Percentiles rank a stretch among this genome's conserved stretches.
phyloP scores from a whole-genome alignment of 2,888 invertebrate species.

The Conus canariensis region DNA sequence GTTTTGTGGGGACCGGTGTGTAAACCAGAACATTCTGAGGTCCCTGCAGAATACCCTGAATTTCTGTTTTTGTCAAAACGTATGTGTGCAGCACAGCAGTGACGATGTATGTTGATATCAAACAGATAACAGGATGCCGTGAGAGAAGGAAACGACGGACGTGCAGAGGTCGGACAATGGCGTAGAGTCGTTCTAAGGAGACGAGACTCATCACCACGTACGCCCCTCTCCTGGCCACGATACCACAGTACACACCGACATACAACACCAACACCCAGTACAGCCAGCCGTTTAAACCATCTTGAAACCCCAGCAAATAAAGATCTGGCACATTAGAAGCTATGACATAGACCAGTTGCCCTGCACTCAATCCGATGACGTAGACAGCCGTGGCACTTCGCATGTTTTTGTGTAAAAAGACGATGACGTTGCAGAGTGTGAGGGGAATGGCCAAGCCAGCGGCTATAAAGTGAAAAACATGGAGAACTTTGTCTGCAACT shows the following conservation, averaged over 20 bases:
- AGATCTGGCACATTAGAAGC: neutral
- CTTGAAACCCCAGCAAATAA: neutral
- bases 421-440: constrained; percentile 21
- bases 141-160: neutral
- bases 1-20: neutral
- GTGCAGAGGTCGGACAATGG: constrained; percentile 27
- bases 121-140: neutral
- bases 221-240: neutral
- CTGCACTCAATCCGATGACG: constrained; percentile 19
- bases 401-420: constrained; percentile 29
- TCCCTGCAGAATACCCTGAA: neutral
- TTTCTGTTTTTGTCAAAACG: neutral
- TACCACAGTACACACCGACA: neutral
- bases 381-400: constrained; percentile 27
- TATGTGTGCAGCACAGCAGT: neutral
- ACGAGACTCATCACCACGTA: constrained; percentile 23
- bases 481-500: neutral
- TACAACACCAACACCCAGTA: neutral
- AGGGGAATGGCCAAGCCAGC: constrained; percentile 8
- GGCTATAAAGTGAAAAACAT: neutral
- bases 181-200: constrained; percentile 26
- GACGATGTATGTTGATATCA: neutral
- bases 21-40: neutral
- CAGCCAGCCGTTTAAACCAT: neutral
- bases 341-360: constrained; percentile 14